phyloP scores from a whole-genome alignment of 2,797 vertebrate genomes.

The Bryconaethiops microstoma region DNA sequence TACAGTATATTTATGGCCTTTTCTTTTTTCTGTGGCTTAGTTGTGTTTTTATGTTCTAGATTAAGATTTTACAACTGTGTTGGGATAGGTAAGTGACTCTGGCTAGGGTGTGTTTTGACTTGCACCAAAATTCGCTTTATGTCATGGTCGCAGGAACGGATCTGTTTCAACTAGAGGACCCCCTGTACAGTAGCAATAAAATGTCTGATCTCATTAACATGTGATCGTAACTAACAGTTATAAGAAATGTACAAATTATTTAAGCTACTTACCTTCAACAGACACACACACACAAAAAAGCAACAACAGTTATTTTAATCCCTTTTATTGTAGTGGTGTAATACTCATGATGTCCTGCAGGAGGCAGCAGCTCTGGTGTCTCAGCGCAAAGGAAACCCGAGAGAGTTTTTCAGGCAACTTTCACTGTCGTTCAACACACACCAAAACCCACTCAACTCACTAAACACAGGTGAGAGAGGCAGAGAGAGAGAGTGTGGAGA shows the following conservation, averaged over 20 bases:
- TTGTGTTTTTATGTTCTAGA: too few relatives aligned
- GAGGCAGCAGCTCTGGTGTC: conserved; percentile 66
- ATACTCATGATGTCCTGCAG: conserved; percentile 44
- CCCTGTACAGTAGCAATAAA: too few relatives aligned
- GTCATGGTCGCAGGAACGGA: too few relatives aligned
- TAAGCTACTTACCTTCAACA: too few relatives aligned
- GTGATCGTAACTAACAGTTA: background rate
- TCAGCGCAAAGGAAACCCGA: conserved; percentile 59
- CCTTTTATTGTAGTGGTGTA: background rate
- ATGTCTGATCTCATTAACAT: too few relatives aligned
- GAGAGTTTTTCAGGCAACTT: conserved; percentile 68
- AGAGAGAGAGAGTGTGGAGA: background rate
- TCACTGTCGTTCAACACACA: conserved; percentile 23
- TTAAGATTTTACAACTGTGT: too few relatives aligned
- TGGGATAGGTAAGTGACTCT: too few relatives aligned
- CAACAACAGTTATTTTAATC: background rate
- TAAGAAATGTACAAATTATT: background rate
- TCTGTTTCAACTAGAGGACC: too few relatives aligned
- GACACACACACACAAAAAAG: background rate
- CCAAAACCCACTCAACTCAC: conserved; percentile 28
- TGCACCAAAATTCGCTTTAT: too few relatives aligned
- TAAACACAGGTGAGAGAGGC: conserved; percentile 40
- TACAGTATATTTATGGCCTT: too few relatives aligned
- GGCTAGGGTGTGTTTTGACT: too few relatives aligned
- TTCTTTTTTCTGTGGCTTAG: too few relatives aligned